Conservation (phyloP, 1,140 invertebrate genomes). For the Diorhabda sublineata region DNA sequence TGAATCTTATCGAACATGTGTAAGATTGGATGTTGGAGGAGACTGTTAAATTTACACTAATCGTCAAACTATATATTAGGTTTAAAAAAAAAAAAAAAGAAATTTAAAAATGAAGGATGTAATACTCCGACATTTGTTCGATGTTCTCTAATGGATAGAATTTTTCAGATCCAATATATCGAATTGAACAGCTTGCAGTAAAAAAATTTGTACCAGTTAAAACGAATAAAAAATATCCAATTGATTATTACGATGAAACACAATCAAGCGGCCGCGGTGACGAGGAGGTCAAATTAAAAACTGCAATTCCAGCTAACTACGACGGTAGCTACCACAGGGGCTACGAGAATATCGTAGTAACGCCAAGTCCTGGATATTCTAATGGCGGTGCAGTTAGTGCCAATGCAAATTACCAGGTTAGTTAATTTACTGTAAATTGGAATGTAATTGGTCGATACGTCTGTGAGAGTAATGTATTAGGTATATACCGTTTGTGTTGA, state of each 20-base stretch:
- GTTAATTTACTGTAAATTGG: background rate
- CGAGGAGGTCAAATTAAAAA: background rate
- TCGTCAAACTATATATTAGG: no score
- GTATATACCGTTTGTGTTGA: no score
- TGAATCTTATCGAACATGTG: no score
- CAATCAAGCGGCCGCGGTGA: background rate
- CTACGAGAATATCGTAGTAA: conserved; percentile 8
- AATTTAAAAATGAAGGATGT: no score
- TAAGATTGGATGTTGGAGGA: no score
- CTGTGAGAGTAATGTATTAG: background rate
- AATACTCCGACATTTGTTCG: no score
- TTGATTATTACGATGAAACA: conserved; percentile 3
- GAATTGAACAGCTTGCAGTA: background rate
- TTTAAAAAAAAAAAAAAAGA: no score
- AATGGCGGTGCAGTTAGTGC: conserved; percentile 3
- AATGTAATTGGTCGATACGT: background rate
- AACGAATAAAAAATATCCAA: background rate
- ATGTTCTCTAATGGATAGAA: no score
- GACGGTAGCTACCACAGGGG: background rate
- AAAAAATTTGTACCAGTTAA: background rate
- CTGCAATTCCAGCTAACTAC: background rate
- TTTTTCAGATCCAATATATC: background rate
- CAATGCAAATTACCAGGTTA: conserved; percentile 10
- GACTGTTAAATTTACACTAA: no score
- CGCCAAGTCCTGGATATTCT: conserved; percentile 6